Evolutionary conservation across 1,140 invertebrate species (phyloP), one percentile per base, ranked within the genome.

Genomic region (Drosophila willistoni): DNA sequence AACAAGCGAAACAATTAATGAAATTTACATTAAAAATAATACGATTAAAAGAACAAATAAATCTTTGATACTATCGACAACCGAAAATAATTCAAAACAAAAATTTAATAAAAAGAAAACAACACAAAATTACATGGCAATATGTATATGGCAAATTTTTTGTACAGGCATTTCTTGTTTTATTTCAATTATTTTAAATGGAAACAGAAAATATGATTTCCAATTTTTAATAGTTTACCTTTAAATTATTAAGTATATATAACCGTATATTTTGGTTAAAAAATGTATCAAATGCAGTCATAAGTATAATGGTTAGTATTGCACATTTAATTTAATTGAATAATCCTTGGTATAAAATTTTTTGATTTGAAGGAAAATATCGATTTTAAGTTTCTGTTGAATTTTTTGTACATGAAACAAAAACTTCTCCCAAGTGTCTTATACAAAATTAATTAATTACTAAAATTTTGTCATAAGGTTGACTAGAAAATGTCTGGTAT

Each of bases 51-150:
- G 64, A 73, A 77, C 44, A 57, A 70, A 69, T 41, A 83, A 68
- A 29, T 36, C 84, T 87, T 87, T 87, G 83, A 87, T 87, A 86
- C 83, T 68, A 77, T 57, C 79, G 79, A 67, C 61, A 69, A 54
- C 39, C 10, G 17, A 47, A 19, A 9, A 47, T 6, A 47, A 51
- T 22, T 19, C 61, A 65, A 64, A 74, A 69, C 56, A 47, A 44
- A 73, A 44, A 73, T 63, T 80, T 57, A 80, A 81, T 77, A 70
- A 81, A 77, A 78, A 60, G 41, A 54, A 63, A 72, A 1, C 44
- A 51, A 1, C 2, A 68, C n/a, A 67, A 73, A 42, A 65, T 66
- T 44, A 75, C 72, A 72, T 65, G 77, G 81, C 85, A 89, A 87
- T 81, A 81, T 80, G 70, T 68, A 51, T 34, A 55, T 41, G 66